Percentiles rank a stretch among this genome's conserved stretches.
Evolutionary conservation across 1,140 invertebrate genomes (phyloP).

Genomic region (Phymorhynchus buccinoides): DNA sequence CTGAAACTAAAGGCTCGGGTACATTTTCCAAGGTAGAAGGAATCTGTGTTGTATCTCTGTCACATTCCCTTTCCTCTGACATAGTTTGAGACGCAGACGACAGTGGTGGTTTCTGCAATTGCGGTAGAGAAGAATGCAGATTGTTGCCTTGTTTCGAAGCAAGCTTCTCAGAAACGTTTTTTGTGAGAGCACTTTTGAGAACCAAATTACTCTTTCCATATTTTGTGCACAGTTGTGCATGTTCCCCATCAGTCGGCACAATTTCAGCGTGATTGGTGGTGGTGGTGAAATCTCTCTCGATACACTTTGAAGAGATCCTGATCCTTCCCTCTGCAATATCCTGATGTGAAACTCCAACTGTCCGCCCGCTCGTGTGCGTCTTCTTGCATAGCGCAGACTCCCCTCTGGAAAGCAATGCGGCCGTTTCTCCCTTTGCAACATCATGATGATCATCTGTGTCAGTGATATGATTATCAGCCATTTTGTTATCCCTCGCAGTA

Average conservation of each 20-base stretch:
- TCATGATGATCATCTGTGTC: background rate
- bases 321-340: conserved; percentile 8
- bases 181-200: background rate
- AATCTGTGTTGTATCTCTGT: background rate
- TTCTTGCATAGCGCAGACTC: background rate
- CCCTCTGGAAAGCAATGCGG: background rate
- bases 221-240: background rate
- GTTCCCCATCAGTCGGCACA: background rate
- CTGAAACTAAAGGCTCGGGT: background rate
- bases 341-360: background rate
- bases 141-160: background rate
- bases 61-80: background rate
- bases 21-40: background rate
- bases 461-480: background rate
- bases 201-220: background rate
- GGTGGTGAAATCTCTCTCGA: too few species aligned
- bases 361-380: background rate
- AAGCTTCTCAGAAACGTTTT: background rate
- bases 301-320: background rate
- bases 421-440: background rate
- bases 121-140: background rate
- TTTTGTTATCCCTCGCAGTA: background rate
- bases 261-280: too few species aligned
- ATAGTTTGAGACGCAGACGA: background rate
- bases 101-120: background rate